Base-by-base conservation (phyloP, 1,140 invertebrate genomes). In the Brevipalpus yothersi region DNA sequence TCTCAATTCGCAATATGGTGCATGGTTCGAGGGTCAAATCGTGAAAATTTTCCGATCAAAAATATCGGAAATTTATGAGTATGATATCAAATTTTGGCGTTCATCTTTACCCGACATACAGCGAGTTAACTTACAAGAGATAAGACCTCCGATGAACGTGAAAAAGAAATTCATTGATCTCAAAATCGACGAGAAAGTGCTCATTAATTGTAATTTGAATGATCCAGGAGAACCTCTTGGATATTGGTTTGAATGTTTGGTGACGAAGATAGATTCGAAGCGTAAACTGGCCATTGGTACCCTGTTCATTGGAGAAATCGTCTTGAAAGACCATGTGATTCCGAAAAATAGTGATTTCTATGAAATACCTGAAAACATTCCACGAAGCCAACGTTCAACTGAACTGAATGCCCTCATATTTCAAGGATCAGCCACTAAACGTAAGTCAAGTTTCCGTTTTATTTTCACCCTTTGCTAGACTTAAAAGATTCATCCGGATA, bases 161-260 rank as follows among this genome's bases (percentile, higher is more conserved):
- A 67, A 72, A 43, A 68, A 84, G 45, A 66, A 74, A 47, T 69
- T 79, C 55, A 65, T 74, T 7, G 71, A 82, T 56, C 66, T 86
- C 13, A 70, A 77, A 66, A 65, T 72, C 21, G 80, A 78, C 12
- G 73, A 80, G 59, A 76, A 66, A 61, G 76, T 86, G 5, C 79
- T 88, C 75, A 73, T 82, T 0, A 87, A 86, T 72, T 79, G 83
- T 65, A 86, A 86, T 68, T 73, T 79, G 47, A 82, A 86, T 65
- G 31, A 56, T 17, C 54, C 54, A n/a, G 71, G 75, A 40, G 74
- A 77, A 68, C 73, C 5, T 31, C 31, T 77, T 68, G 84, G 84
- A 12, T 77, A 79, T 68, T 87, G 84, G 84, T 86, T 79, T 71
- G 81, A 81, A 56, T 73, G 74, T 62, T 67, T 72, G n/a, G 68